phyloP scores from a whole-genome alignment of 2,797 vertebrate genomes.

The Chrysocyon brachyurus region DNA sequence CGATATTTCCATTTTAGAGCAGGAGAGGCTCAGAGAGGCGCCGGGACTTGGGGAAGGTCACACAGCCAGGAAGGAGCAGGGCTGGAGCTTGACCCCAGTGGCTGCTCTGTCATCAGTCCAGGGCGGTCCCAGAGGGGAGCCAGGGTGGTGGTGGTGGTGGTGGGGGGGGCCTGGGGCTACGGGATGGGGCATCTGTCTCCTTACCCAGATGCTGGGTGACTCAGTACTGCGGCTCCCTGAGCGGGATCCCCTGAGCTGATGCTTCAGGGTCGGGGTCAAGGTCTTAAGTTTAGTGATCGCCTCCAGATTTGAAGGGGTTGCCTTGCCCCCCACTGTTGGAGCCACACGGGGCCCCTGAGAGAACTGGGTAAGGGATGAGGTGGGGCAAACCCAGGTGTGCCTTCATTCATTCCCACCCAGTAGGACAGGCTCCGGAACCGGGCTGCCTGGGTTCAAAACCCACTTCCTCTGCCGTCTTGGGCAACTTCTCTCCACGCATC shows the following conservation, averaged over 20 bases:
- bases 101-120: accelerated
- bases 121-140: background rate
- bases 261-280: background rate
- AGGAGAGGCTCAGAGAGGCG: background rate
- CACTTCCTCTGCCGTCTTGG: background rate
- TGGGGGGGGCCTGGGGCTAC: no score
- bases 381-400: accelerated
- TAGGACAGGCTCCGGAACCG: background rate
- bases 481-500: background rate
- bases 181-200: background rate
- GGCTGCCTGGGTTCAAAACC: background rate
- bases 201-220: background rate
- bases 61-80: background rate
- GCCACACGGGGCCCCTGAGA: background rate
- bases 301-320: background rate
- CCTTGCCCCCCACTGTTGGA: background rate
- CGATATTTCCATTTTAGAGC: background rate
- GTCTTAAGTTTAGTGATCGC: background rate
- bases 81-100: background rate
- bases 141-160: no score
- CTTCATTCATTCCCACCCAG: accelerated
- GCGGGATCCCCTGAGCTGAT: accelerated
- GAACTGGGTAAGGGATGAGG: background rate
- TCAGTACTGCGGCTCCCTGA: background rate
- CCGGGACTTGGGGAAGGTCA: accelerated